phyloP scores from a whole-genome alignment of 2,888 invertebrate species.

The Spodoptera exigua region DNA sequence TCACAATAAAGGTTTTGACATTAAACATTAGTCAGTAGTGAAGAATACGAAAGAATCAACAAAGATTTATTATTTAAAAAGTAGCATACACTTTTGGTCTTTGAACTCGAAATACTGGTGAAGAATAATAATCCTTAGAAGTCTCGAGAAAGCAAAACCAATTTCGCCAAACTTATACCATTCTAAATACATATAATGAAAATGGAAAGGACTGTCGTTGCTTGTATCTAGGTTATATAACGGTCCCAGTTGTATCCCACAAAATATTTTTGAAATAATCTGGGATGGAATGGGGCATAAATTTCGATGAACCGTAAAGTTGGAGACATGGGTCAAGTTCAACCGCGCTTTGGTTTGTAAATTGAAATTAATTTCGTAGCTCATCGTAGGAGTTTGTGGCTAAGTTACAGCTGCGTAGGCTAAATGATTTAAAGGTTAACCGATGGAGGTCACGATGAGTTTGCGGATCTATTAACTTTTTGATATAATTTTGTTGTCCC shows the following conservation, averaged over 20 bases:
- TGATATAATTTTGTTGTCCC: no score
- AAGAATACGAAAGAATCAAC: slow-evolving; percentile 1
- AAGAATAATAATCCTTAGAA: slow-evolving; percentile 36
- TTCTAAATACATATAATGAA: slow-evolving; percentile 30
- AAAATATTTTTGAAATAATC: slow-evolving; percentile 15
- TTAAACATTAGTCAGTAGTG: neutral
- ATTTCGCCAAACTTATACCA: slow-evolving; percentile 38
- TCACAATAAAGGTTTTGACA: neutral
- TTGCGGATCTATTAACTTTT: no score
- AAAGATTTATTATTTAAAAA: slow-evolving; percentile 6
- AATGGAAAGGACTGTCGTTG: slow-evolving; percentile 6
- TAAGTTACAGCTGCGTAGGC: no score
- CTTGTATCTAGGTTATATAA: slow-evolving; percentile 21
- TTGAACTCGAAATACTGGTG: slow-evolving; percentile 3
- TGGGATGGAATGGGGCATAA: neutral
- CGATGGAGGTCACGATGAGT: no score
- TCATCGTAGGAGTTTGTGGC: no score
- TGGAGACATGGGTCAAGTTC: neutral
- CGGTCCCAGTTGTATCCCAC: neutral
- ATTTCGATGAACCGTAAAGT: neutral
- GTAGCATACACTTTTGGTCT: slow-evolving; percentile 10
- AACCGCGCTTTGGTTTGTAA: neutral
- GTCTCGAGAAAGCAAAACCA: slow-evolving; percentile 35
- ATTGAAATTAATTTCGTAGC: no score
- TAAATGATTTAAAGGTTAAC: no score